Percentiles rank a stretch among this genome's conserved stretches.
Evolutionary conservation across 2,113 vertebrate species (phyloP).

Genomic region (Rhea americana): DNA sequence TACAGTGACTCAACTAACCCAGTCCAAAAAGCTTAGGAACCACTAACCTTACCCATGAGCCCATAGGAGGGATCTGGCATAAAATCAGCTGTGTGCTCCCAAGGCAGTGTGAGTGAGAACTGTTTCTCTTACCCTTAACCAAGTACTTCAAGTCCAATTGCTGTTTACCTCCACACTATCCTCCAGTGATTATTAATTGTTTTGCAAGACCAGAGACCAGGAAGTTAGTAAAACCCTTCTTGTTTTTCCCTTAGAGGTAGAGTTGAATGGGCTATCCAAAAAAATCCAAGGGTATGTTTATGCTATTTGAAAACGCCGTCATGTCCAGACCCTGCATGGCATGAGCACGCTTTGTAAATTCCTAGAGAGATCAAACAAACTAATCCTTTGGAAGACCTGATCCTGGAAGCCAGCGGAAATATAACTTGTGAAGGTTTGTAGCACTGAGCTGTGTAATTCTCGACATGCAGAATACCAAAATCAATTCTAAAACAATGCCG

Average conservation of each 20-base stretch:
- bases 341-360: background rate
- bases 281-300: background rate
- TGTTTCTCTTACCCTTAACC: background rate
- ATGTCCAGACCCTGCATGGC: background rate
- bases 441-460: background rate
- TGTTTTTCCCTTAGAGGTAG: background rate
- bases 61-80: background rate
- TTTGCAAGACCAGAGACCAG: constrained; percentile 11
- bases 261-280: background rate
- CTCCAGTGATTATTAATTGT: background rate
- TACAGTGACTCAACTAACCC: background rate
- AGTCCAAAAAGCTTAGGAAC: background rate
- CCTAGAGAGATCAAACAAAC: background rate
- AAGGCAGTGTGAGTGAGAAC: background rate
- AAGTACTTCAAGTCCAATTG: background rate
- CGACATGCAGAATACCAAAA: background rate
- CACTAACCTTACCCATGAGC: background rate
- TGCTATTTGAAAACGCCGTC: background rate
- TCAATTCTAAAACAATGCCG: background rate
- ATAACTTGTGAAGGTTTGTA: background rate
- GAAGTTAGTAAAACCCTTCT: constrained; percentile 8
- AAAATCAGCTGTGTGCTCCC: background rate
- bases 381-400: constrained; percentile 12
- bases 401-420: constrained; percentile 16
- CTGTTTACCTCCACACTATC: background rate